Percentiles rank a stretch among this genome's conserved stretches.
Conservation (phyloP, 2,888 invertebrate genomes). For the Biston stratarius region DNA sequence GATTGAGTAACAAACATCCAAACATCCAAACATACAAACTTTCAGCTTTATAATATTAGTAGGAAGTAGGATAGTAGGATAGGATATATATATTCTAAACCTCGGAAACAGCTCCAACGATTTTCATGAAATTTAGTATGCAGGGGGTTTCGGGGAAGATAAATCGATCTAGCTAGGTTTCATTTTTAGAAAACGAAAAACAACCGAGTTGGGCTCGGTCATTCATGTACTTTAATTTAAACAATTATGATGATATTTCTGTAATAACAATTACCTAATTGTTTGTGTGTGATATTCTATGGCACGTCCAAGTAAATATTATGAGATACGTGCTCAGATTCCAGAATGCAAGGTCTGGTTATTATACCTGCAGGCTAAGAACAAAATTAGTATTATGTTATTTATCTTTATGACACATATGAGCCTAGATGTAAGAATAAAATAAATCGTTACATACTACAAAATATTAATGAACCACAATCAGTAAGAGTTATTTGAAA, state of each 20-base stretch:
- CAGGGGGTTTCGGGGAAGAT: too few relatives aligned
- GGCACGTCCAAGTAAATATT: slow-evolving; percentile 23
- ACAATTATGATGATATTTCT: not conserved
- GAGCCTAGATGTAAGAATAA: not conserved
- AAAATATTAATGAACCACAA: not conserved
- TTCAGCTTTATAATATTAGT: too few relatives aligned
- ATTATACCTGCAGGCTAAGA: not conserved
- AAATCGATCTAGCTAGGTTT: too few relatives aligned
- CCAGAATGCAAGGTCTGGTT: slow-evolving; percentile 6
- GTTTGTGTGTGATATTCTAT: slow-evolving; percentile 1
- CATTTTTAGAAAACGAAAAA: too few relatives aligned
- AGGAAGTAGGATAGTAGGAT: too few relatives aligned
- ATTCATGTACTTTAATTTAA: not conserved
- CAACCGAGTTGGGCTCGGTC: too few relatives aligned
- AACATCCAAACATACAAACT: too few relatives aligned
- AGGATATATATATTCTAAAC: too few relatives aligned
- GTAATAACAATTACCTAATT: not conserved
- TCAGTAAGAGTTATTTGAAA: too few relatives aligned
- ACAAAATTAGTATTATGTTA: slow-evolving; percentile 9
- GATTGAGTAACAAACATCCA: too few relatives aligned
- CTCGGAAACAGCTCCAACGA: too few relatives aligned
- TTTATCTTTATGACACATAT: not conserved
- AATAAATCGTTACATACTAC: not conserved
- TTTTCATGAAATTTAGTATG: too few relatives aligned
- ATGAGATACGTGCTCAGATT: slow-evolving; percentile 29